Evolutionary conservation across 1,140 invertebrate species (phyloP).

Genomic region (Drosophila punjabiensis): DNA sequence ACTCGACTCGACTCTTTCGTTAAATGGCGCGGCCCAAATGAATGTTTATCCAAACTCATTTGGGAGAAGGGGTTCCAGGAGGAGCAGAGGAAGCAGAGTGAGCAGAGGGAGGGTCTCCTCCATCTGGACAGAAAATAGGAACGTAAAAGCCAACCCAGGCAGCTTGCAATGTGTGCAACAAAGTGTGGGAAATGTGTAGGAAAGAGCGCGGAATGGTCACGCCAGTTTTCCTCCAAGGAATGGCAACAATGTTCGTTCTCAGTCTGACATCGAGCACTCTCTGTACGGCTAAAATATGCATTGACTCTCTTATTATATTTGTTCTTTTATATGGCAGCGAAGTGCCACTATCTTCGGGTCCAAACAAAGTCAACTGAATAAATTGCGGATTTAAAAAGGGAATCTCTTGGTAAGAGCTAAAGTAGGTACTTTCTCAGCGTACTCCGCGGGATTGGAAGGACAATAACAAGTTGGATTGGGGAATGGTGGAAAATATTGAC

Average conservation of each 20-base stretch:
- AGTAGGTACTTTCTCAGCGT: neutral
- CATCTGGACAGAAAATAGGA: conserved; percentile 17
- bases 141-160: conserved; percentile 15
- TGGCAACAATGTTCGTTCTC: conserved; percentile 32
- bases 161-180: conserved; percentile 30
- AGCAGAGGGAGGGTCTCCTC: neutral
- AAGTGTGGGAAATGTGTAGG: conserved; percentile 17
- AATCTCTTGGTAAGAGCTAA: neutral
- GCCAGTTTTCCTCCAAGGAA: conserved; percentile 24
- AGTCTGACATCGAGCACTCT: conserved; percentile 2
- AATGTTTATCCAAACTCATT: conserved; percentile 30
- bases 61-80: neutral
- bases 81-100: neutral
- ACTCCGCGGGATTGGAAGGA: neutral
- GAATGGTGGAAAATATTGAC: neutral
- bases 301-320: conserved; percentile 10
- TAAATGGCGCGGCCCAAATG: conserved; percentile 53
- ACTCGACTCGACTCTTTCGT: neutral
- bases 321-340: neutral
- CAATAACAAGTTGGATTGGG: neutral
- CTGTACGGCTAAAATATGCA: conserved; percentile 18
- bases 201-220: conserved; percentile 40
- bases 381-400: neutral
- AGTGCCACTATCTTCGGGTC: neutral
- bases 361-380: conserved; percentile 3